These are phyloP conservation scores for Lithobates sylvaticus DNA, from an alignment of 2,797 vertebrate species.

Conservation along the genomic window DNA sequence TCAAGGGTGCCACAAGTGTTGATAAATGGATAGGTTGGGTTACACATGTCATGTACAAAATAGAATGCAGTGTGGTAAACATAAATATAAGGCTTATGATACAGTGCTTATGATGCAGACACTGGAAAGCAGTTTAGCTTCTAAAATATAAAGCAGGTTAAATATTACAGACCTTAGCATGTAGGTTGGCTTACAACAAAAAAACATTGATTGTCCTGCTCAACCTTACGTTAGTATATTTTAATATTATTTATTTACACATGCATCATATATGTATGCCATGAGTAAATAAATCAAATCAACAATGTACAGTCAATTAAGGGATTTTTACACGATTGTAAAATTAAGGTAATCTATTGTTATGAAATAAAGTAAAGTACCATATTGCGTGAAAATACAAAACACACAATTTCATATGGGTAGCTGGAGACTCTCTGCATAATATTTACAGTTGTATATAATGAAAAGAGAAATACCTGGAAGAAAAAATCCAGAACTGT, in stretches of 20 bases:
- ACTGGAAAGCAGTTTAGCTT: no score
- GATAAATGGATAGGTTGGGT: no score
- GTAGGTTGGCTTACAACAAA: no score
- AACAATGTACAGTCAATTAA: background rate
- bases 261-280: background rate
- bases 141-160: no score
- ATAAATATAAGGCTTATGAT: no score
- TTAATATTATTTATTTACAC: background rate
- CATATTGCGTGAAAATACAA: background rate
- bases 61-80: no score
- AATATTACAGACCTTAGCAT: no score
- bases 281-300: background rate
- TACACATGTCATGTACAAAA: no score
- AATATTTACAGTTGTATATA: slow-evolving; percentile 33
- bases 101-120: no score
- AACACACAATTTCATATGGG: background rate
- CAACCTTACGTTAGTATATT: background rate
- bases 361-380: background rate
- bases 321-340: background rate
- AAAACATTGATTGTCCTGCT: no score
- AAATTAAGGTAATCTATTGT: background rate
- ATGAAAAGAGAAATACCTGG: slow-evolving; percentile 80
- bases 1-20: no score
- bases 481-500: slow-evolving; percentile 93
- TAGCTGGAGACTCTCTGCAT: background rate